Percentiles rank a stretch among this genome's conserved stretches.
phyloP scores from a whole-genome alignment of 2,888 invertebrate species.

The Coleophora flavipennella region DNA sequence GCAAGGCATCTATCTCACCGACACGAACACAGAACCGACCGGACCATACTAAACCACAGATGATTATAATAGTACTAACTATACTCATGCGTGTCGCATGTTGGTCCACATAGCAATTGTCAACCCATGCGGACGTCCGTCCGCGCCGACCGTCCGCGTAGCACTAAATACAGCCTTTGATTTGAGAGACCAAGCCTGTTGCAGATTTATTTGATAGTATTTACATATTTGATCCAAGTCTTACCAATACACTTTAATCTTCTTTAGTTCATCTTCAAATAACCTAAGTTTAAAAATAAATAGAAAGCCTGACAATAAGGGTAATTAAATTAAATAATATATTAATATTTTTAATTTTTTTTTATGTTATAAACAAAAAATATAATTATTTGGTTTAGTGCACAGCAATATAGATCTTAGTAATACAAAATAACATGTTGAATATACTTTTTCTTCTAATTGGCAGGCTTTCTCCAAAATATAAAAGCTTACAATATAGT shows the following conservation, averaged over 20 bases:
- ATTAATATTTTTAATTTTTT: conserved; percentile 14
- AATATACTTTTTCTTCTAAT: conserved; percentile 14
- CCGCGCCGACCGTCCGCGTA: too few relatives aligned
- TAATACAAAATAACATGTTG: background rate
- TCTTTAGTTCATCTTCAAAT: conserved; percentile 6
- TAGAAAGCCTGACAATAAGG: conserved; percentile 52
- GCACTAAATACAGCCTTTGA: too few relatives aligned
- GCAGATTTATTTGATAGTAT: too few relatives aligned
- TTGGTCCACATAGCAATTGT: too few relatives aligned
- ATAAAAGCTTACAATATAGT: conserved; percentile 54
- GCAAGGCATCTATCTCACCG: too few relatives aligned
- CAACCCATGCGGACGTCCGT: too few relatives aligned
- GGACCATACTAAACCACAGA: too few relatives aligned
- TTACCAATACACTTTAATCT: background rate
- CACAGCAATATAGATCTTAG: conserved; percentile 52
- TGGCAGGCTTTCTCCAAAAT: conserved; percentile 50
- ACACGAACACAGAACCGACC: too few relatives aligned
- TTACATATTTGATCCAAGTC: too few relatives aligned
- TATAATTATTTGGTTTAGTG: conserved; percentile 60
- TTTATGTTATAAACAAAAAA: conserved; percentile 15
- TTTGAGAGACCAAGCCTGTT: too few relatives aligned
- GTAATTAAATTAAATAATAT: conserved; percentile 20
- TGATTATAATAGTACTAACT: too few relatives aligned
- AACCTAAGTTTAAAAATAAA: conserved; percentile 21
- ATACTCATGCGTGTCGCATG: too few relatives aligned